These are phyloP conservation scores for Zele albiditarsus DNA, from an alignment of 2,888 invertebrate genomes.

Conservation along the genomic window DNA sequence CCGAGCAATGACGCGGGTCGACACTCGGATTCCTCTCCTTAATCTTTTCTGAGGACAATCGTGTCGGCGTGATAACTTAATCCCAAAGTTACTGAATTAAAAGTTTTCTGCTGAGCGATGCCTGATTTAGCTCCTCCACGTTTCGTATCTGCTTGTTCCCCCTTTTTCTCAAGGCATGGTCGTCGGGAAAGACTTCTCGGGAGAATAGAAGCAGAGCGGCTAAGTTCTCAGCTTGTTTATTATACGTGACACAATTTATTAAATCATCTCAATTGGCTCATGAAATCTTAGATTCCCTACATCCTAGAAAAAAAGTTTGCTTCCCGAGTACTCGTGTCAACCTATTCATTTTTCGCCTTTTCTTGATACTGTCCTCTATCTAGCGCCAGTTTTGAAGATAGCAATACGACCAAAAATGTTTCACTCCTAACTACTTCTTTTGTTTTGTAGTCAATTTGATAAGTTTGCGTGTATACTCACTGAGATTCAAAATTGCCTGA, in stretches of 20 bases:
- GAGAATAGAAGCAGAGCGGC: neutral
- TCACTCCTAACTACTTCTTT: slow-evolving; percentile 50
- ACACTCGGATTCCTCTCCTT: slow-evolving; percentile 56
- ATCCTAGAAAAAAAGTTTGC: slow-evolving; percentile 56
- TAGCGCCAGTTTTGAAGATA: slow-evolving; percentile 43
- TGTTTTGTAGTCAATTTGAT: slow-evolving; percentile 45
- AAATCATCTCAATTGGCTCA: slow-evolving; percentile 56
- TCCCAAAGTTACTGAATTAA: slow-evolving; percentile 71
- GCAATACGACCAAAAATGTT: slow-evolving; percentile 31
- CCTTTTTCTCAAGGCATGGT: slow-evolving; percentile 36
- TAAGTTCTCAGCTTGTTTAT: slow-evolving; percentile 6
- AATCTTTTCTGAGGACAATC: slow-evolving; percentile 69
- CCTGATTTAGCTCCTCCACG: slow-evolving; percentile 48
- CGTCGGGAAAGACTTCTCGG: slow-evolving; percentile 38
- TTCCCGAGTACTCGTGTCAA: slow-evolving; percentile 11
- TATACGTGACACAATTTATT: slow-evolving; percentile 61
- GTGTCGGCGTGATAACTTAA: slow-evolving; percentile 71
- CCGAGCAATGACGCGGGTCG: neutral
- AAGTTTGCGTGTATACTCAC: slow-evolving; percentile 33
- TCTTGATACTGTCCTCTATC: neutral
- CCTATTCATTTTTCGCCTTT: slow-evolving; percentile 28
- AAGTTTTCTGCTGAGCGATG: slow-evolving; percentile 68
- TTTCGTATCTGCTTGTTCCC: slow-evolving; percentile 23
- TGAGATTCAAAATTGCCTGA: slow-evolving; percentile 17
- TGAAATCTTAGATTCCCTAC: slow-evolving; percentile 65